Conservation (phyloP, 2,113 vertebrate genomes). For the Scalopus aquaticus region DNA sequence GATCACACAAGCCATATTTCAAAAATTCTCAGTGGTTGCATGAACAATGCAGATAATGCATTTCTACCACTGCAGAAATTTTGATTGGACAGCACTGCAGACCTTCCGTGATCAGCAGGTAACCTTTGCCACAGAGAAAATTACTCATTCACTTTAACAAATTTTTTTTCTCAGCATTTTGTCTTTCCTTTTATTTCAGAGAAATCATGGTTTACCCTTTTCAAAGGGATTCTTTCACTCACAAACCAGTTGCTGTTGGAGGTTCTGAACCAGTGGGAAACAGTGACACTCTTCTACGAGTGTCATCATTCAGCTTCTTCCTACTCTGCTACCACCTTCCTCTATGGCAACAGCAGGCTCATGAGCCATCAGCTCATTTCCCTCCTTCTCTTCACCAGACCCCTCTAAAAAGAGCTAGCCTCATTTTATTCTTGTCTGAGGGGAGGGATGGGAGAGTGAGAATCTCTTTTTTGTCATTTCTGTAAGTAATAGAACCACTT, state of each 20-base stretch:
- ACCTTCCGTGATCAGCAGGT: not conserved
- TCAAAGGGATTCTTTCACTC: not conserved
- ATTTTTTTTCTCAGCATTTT: not conserved
- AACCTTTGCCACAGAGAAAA: not conserved
- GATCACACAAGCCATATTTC: not conserved
- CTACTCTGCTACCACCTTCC: rapidly evolving
- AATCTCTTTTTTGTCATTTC: not conserved
- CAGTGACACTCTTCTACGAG: not conserved
- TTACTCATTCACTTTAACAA: not conserved
- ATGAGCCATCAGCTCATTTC: not conserved
- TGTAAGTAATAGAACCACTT: not conserved
- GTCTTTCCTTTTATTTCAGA: not conserved
- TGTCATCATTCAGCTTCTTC: not conserved
- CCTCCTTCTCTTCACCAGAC: not conserved
- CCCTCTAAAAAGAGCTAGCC: not conserved
- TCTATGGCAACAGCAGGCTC: not conserved
- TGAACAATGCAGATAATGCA: rapidly evolving
- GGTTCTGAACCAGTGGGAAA: not conserved
- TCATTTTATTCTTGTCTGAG: constrained; percentile 12
- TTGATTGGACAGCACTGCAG: not conserved
- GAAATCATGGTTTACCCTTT: not conserved
- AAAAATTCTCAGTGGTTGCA: not conserved
- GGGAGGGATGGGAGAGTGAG: not conserved
- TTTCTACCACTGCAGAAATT: not conserved
- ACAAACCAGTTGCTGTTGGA: not conserved